Percentiles rank a stretch among this genome's conserved stretches.
phyloP scores from a whole-genome alignment of 1,140 invertebrate species.

The Drepana arcuata region DNA sequence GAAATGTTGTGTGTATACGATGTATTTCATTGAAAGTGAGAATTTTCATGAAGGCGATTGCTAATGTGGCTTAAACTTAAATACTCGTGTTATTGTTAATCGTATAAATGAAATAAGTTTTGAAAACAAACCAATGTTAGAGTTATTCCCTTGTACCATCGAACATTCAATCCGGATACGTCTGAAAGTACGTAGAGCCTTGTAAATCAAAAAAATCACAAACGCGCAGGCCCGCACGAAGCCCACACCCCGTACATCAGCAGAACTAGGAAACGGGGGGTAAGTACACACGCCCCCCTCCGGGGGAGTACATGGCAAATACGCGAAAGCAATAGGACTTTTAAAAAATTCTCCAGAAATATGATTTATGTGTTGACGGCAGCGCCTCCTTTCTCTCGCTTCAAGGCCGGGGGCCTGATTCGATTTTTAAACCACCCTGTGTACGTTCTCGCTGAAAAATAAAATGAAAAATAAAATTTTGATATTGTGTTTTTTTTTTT shows the following conservation, averaged over 20 bases:
- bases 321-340: constrained; percentile 72
- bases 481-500: constrained; percentile 25
- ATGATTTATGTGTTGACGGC: constrained; percentile 72
- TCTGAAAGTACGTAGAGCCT: neutral
- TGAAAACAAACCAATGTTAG: too few species aligned
- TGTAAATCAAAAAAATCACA: constrained; percentile 3
- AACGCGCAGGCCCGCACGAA: neutral
- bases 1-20: too few species aligned
- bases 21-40: too few species aligned
- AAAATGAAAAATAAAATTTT: too few species aligned
- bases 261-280: constrained; percentile 69
- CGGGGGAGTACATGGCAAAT: constrained; percentile 70
- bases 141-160: too few species aligned
- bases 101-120: too few species aligned
- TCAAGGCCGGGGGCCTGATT: constrained; percentile 65
- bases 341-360: constrained; percentile 72
- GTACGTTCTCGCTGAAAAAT: too few species aligned
- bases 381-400: constrained; percentile 45
- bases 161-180: too few species aligned
- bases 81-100: too few species aligned
- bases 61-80: too few species aligned
- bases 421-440: constrained; percentile 65
- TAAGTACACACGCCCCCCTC: constrained; percentile 61
- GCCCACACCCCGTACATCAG: constrained; percentile 35
- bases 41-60: too few species aligned